Percentiles rank a stretch among this genome's conserved stretches.
Evolutionary conservation across 2,113 vertebrate genomes (phyloP).

Genomic region (Ceuthmochares aereus): DNA sequence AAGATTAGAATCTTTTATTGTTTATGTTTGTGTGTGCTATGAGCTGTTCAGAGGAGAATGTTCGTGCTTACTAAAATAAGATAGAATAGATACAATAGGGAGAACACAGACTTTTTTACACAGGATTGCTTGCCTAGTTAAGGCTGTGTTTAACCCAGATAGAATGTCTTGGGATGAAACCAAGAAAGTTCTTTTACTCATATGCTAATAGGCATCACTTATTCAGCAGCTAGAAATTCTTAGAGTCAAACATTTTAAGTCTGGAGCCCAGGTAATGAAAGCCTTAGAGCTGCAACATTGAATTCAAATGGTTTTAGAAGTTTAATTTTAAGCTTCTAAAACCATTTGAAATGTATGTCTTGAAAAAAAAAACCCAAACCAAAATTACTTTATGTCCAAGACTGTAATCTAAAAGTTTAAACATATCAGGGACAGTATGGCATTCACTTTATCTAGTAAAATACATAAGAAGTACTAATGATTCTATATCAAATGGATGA

Average conservation of each 20-base stretch:
- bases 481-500: not conserved
- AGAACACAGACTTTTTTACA: not conserved
- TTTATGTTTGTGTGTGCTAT: not conserved
- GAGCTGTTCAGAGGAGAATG: not conserved
- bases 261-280: not conserved
- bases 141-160: not conserved
- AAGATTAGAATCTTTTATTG: conserved; percentile 7
- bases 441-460: not conserved
- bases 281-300: not conserved
- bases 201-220: not conserved
- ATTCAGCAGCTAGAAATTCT: not conserved
- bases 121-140: not conserved
- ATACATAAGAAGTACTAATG: not conserved
- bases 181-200: not conserved
- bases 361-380: not conserved
- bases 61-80: conserved; percentile 6
- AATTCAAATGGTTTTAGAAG: not conserved
- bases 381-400: not conserved
- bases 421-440: not conserved
- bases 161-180: not conserved
- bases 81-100: not conserved
- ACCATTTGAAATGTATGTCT: not conserved
- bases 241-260: not conserved
- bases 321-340: not conserved
- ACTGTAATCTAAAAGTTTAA: not conserved